Percentiles rank a stretch among this genome's conserved stretches.
Evolutionary conservation across 2,888 invertebrate genomes (phyloP).

Genomic region (Baronia brevicornis): DNA sequence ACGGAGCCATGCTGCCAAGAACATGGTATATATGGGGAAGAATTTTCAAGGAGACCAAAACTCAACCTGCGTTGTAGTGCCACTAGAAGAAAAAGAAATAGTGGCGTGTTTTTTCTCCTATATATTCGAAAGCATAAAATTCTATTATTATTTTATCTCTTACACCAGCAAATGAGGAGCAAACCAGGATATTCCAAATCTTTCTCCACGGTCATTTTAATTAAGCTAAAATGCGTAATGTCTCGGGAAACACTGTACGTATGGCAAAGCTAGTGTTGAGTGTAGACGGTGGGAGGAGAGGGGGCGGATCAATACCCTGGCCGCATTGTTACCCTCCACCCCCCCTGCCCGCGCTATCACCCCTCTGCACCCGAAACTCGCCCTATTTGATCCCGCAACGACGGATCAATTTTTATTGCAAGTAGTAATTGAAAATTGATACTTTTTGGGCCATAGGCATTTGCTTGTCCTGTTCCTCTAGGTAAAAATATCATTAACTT

Average conservation of each 20-base stretch:
- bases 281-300: slow-evolving; percentile 21
- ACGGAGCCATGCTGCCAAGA: too few species aligned
- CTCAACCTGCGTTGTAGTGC: too few species aligned
- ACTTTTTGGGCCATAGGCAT: slow-evolving; percentile 14
- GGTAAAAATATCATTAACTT: too few species aligned
- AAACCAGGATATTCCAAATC: too few species aligned
- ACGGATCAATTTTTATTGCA: slow-evolving; percentile 71
- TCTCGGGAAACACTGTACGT: slow-evolving; percentile 3
- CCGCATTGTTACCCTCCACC: slow-evolving; percentile 62
- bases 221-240: background rate
- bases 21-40: too few species aligned
- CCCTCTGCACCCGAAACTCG: slow-evolving; percentile 51
- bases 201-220: background rate
- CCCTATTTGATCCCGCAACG: slow-evolving; percentile 66
- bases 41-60: too few species aligned
- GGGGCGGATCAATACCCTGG: slow-evolving; percentile 70
- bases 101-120: too few species aligned
- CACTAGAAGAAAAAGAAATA: too few species aligned
- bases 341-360: slow-evolving; percentile 33
- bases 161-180: too few species aligned
- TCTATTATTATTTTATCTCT: too few species aligned
- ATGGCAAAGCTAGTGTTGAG: slow-evolving; percentile 7
- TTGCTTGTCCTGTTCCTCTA: too few species aligned
- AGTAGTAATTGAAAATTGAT: slow-evolving; percentile 24
- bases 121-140: too few species aligned